These are phyloP conservation scores for Macrosiphum euphorbiae DNA, from an alignment of 2,888 invertebrate species.

Conservation along the genomic window DNA sequence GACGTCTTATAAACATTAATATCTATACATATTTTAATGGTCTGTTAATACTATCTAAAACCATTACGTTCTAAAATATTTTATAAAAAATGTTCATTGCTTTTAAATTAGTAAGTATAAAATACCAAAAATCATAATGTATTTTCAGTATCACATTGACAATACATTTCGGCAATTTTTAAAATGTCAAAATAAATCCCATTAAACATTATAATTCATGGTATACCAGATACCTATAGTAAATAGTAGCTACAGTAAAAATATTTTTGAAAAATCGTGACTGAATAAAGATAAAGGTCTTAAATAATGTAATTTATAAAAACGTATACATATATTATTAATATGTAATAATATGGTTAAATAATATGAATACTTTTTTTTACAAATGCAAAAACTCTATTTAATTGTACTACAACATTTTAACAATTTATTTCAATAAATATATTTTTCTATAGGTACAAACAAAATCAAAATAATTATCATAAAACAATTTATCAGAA, in stretches of 20 bases:
- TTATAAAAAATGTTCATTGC: not conserved
- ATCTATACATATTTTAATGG: not conserved
- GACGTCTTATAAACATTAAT: constrained; percentile 7
- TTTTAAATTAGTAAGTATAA: not conserved
- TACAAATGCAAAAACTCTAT: not conserved
- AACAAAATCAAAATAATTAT: not conserved
- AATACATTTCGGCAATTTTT: not conserved
- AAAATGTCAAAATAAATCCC: not conserved
- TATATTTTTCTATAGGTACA: not conserved
- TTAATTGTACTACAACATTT: not conserved
- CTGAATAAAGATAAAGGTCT: not conserved
- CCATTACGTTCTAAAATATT: not conserved
- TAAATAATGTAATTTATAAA: not conserved
- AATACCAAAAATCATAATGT: not conserved
- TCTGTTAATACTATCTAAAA: not conserved
- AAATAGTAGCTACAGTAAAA: not conserved
- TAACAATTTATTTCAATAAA: not conserved
- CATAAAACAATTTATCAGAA: not conserved
- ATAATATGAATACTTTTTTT: not conserved
- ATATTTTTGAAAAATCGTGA: not conserved
- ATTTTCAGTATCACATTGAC: not conserved
- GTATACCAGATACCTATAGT: not conserved
- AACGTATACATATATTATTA: not conserved
- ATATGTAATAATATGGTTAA: not conserved
- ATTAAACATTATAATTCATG: not conserved